These are phyloP conservation scores for Lagorchestes hirsutus DNA, from an alignment of 2,797 vertebrate genomes.

Conservation along the genomic window DNA sequence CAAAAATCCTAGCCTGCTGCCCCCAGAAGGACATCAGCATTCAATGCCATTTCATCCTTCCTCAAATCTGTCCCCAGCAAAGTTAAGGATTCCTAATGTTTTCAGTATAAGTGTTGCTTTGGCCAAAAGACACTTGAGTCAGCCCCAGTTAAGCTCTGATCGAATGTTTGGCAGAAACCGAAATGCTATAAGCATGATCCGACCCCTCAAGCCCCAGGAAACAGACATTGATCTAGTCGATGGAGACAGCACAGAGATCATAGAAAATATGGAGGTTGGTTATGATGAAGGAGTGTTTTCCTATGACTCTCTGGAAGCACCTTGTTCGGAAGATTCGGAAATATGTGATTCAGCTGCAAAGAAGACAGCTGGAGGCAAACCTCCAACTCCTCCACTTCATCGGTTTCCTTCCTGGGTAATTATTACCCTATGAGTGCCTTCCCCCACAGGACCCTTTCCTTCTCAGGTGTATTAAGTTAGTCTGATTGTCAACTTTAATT, in stretches of 20 bases:
- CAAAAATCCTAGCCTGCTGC: conserved; percentile 88
- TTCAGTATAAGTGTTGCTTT: conserved; percentile 87
- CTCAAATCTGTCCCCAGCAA: conserved; percentile 88
- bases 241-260: conserved; percentile 79
- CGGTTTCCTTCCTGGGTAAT: conserved; percentile 98
- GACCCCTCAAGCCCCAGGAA: conserved; percentile 92
- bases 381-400: conserved; percentile 96
- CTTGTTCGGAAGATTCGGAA: conserved; percentile 76
- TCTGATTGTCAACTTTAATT: background rate
- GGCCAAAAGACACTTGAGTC: conserved; percentile 95
- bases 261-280: conserved; percentile 89
- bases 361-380: conserved; percentile 87
- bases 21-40: conserved; percentile 77
- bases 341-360: conserved; percentile 72
- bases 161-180: conserved; percentile 91
- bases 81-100: conserved; percentile 88
- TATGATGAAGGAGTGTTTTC: conserved; percentile 81
- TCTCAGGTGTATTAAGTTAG: background rate
- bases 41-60: conserved; percentile 74
- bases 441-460: background rate
- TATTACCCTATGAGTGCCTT: background rate
- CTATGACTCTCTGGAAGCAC: conserved; percentile 76
- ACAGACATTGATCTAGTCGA: conserved; percentile 92
- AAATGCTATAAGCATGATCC: conserved; percentile 98
- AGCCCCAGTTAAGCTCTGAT: conserved; percentile 92